Percentiles rank a stretch among this genome's conserved stretches.
These are phyloP conservation scores for Drosophila niveifrons DNA, from an alignment of 2,888 invertebrate genomes.

Conservation along the genomic window DNA sequence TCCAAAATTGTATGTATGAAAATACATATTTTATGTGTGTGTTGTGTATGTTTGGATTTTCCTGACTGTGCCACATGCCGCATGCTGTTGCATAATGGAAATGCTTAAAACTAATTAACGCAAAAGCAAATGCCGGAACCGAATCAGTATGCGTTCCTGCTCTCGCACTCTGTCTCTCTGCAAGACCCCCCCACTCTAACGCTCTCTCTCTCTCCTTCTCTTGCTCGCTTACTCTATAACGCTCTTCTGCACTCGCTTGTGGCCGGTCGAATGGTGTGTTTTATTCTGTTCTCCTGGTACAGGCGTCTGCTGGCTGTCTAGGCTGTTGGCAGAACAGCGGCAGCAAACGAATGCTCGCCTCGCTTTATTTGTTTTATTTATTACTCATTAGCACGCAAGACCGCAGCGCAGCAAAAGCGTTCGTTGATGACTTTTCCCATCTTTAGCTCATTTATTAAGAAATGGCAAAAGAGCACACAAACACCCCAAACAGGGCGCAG, in stretches of 20 bases:
- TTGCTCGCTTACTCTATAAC: slow-evolving; percentile 12
- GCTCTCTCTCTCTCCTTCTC: slow-evolving; percentile 10
- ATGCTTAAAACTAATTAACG: slow-evolving; percentile 78
- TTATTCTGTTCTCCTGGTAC: slow-evolving; percentile 67
- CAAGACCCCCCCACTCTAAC: neutral
- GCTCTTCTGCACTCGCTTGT: slow-evolving; percentile 22
- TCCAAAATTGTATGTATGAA: neutral
- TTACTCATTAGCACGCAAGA: slow-evolving; percentile 77
- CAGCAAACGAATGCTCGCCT: slow-evolving; percentile 18
- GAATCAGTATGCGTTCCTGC: slow-evolving; percentile 31
- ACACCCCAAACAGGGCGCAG: slow-evolving; percentile 21
- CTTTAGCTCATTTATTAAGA: slow-evolving; percentile 75
- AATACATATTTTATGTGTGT: neutral
- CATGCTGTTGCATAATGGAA: slow-evolving; percentile 70
- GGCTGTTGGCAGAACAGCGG: slow-evolving; percentile 42
- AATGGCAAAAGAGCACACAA: slow-evolving; percentile 34
- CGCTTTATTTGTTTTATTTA: slow-evolving; percentile 63
- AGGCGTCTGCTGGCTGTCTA: slow-evolving; percentile 66
- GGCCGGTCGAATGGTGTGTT: slow-evolving; percentile 35
- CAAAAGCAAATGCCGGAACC: slow-evolving; percentile 70
- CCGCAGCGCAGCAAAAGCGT: slow-evolving; percentile 16
- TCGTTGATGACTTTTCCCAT: slow-evolving; percentile 64
- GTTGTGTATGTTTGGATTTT: slow-evolving; percentile 12
- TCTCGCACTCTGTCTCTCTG: neutral
- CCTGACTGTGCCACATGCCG: slow-evolving; percentile 26